Base-by-base conservation (phyloP, 2,797 vertebrate species). In the Furcifer pardalis region DNA sequence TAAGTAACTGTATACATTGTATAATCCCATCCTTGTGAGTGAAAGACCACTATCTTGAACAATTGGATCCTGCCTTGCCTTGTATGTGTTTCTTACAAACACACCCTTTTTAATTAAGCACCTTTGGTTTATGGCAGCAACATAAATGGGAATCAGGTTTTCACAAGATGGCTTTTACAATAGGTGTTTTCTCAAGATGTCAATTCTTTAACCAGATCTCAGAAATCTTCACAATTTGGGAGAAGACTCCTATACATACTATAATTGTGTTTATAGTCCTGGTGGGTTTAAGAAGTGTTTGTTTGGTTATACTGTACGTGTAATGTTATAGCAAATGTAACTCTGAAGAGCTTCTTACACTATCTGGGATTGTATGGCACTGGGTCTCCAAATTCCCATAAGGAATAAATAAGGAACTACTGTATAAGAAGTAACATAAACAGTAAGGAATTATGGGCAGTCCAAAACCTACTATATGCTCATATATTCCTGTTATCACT, bases 1-100 rank as follows among this genome's bases (percentile, higher is more conserved):
- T 73, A 60, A 52, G 10, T 69, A 80, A 27, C 15, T 37, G 52
- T 37, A 75, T 75, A 81, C 72, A 69, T 71, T 77, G 74, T 71
- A 71, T 82, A 77, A 46, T 49, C 44, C 27, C 27, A 69, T 69
- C 59, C 44, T 9, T 12, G 32, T 69, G 12, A 37, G 37, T 44
- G 60, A 56, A 85, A 82, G 56, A 37, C 17, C 77, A 40, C 27
- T 25, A n/a, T 59, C 30, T 68, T 42, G 49, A 65, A 46, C 40
- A 71, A 82, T 71, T 59, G 63, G 65, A 77, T 62, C 32, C 23
- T 63, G 65, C 66, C 19, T 77, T 69, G 62, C 52, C 25, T 56
- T 79, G 35, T 56, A 49, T 52, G 25, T 62, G 83, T 68, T 65
- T 49, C 25, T 82, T 27, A 40, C n/a, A n/a, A n/a, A n/a, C n/a